These are phyloP conservation scores for Zaprionus nigranus DNA, from an alignment of 1,140 invertebrate species.

Conservation along the genomic window DNA sequence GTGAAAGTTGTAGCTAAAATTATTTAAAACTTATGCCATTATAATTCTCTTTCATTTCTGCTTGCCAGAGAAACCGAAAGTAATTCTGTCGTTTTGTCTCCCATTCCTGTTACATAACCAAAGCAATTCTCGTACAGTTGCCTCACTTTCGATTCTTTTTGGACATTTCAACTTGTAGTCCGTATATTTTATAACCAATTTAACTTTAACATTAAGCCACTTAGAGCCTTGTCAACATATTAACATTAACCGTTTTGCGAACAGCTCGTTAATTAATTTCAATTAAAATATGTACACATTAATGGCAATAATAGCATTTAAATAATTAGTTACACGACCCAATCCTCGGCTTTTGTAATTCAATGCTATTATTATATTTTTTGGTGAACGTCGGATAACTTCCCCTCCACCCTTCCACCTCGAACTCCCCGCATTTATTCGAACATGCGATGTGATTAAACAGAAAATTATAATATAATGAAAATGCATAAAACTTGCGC, in stretches of 20 bases:
- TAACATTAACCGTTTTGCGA: conserved; percentile 49
- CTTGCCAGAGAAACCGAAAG: conserved; percentile 30
- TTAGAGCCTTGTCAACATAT: conserved; percentile 34
- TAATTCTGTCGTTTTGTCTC: neutral
- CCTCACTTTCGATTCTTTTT: neutral
- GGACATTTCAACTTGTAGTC: neutral
- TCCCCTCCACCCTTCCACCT: neutral
- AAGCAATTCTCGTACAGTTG: conserved; percentile 10
- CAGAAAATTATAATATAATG: conserved; percentile 57
- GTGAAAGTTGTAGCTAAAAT: conserved; percentile 19
- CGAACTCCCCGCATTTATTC: neutral
- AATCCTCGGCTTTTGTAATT: conserved; percentile 20
- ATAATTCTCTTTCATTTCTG: neutral
- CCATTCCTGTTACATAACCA: conserved; percentile 21
- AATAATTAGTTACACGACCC: conserved; percentile 75
- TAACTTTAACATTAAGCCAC: conserved; percentile 16
- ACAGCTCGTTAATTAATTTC: conserved; percentile 70
- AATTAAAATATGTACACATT: conserved; percentile 68
- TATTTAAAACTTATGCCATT: conserved; percentile 29
- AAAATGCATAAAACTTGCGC: conserved; percentile 51
- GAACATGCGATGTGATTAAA: conserved; percentile 20
- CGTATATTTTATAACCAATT: neutral
- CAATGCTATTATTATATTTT: conserved; percentile 28
- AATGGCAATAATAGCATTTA: conserved; percentile 70
- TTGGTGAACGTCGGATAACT: neutral